Evolutionary conservation across 2,113 vertebrate genomes (phyloP).

Genomic region (Elachura formosa): DNA sequence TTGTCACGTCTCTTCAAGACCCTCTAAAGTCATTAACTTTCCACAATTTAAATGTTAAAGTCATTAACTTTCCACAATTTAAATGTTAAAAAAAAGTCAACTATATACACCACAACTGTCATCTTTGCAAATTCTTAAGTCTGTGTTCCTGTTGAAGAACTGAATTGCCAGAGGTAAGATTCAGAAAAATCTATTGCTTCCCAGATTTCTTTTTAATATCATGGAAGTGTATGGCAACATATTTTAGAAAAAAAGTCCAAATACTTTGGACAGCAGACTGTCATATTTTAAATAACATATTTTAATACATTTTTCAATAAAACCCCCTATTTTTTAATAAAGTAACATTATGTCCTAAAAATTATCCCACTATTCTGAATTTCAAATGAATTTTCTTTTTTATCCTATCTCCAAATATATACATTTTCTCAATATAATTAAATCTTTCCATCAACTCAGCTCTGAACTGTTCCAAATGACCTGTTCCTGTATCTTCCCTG

Average conservation of each 20-base stretch:
- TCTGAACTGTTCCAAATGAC: background rate
- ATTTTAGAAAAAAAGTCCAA: background rate
- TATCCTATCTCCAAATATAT: background rate
- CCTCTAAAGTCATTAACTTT: background rate
- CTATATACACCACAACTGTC: background rate
- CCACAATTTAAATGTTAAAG: background rate
- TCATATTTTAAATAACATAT: background rate
- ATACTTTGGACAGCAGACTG: background rate
- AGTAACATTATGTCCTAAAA: background rate
- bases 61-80: background rate
- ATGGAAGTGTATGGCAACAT: background rate
- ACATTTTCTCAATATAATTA: background rate
- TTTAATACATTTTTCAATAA: too few relatives aligned
- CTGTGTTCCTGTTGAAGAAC: background rate
- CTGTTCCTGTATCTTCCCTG: background rate
- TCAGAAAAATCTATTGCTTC: background rate
- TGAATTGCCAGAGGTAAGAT: background rate
- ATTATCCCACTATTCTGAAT: background rate
- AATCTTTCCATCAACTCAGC: background rate
- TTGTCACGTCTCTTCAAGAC: background rate
- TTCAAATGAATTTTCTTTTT: background rate
- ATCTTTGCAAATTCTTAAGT: background rate
- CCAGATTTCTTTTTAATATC: background rate
- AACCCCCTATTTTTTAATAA: too few relatives aligned
- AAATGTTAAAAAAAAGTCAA: background rate